These are phyloP conservation scores for Bellardia pandia DNA, from an alignment of 2,888 invertebrate genomes.

Conservation along the genomic window DNA sequence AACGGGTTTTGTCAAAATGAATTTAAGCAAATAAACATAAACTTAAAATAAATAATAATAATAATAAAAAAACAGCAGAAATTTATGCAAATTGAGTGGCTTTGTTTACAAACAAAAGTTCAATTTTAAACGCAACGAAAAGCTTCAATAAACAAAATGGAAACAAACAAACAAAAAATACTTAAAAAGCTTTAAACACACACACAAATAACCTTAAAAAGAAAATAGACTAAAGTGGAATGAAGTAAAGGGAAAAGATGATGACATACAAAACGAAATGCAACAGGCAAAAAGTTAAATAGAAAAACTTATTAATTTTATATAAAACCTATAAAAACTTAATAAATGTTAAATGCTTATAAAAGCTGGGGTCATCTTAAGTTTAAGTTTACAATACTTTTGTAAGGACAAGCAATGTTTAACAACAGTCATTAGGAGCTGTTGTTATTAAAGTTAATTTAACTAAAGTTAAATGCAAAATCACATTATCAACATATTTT, in stretches of 20 bases:
- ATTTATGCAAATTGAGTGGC: constrained; percentile 65
- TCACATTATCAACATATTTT: no score
- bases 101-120: constrained; percentile 69
- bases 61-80: constrained; percentile 5
- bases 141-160: constrained; percentile 67
- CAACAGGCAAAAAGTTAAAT: not conserved
- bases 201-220: constrained; percentile 42
- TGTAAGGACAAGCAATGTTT: no score
- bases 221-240: not conserved
- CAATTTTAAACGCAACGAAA: constrained; percentile 72
- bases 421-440: no score
- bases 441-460: no score
- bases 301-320: not conserved
- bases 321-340: not conserved
- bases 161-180: constrained; percentile 53
- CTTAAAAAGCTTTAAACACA: constrained; percentile 60
- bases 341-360: not conserved
- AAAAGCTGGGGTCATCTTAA: not conserved
- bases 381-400: not conserved
- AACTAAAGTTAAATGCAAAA: no score
- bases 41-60: constrained; percentile 26
- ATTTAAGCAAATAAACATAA: constrained; percentile 51
- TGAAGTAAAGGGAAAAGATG: not conserved
- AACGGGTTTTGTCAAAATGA: constrained; percentile 52
- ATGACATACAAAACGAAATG: not conserved